These are phyloP conservation scores for Physella acuta DNA, from an alignment of 1,140 invertebrate species.

Conservation along the genomic window DNA sequence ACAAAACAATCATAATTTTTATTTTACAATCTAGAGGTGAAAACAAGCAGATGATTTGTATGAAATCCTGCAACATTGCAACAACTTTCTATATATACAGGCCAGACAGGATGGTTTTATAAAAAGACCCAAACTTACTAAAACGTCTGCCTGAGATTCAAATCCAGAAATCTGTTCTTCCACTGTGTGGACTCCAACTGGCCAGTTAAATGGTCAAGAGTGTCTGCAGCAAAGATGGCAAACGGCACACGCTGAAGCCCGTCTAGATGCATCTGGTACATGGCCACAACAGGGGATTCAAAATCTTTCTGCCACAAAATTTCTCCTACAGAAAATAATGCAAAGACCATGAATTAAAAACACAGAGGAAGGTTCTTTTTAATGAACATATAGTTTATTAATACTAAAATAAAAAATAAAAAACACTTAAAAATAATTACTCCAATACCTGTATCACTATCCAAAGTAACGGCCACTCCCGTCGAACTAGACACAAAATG, in stretches of 20 bases:
- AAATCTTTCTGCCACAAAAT: conserved; percentile 85
- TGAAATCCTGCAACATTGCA: not conserved
- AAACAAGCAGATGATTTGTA: too few relatives aligned
- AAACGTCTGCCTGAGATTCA: conserved; percentile 49
- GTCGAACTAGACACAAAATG: conserved; percentile 89
- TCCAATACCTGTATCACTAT: conserved; percentile 59
- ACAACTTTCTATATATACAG: not conserved
- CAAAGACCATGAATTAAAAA: too few relatives aligned
- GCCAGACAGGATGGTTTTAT: too few relatives aligned
- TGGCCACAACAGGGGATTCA: conserved; percentile 85
- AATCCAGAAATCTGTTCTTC: conserved; percentile 49
- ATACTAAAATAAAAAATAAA: conserved; percentile 1
- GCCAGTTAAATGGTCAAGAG: conserved; percentile 71
- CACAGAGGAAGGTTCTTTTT: too few relatives aligned
- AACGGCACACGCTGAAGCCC: conserved; percentile 85
- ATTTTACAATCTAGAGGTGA: too few relatives aligned
- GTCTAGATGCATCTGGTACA: conserved; percentile 77
- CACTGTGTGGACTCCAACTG: conserved; percentile 50
- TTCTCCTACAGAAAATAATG: conserved; percentile 63
- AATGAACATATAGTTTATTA: not conserved
- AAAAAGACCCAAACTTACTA: too few relatives aligned
- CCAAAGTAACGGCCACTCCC: conserved; percentile 76
- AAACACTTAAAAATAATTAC: too few relatives aligned
- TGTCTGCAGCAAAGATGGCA: conserved; percentile 82
- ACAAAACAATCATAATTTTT: not conserved